A percentile compares a stretch with the other conserved stretches of the same genome.
Evolutionary conservation across 35 echinoderm and acorn worm species (phyloP).

Genomic region (Apostichopus japonicus): DNA sequence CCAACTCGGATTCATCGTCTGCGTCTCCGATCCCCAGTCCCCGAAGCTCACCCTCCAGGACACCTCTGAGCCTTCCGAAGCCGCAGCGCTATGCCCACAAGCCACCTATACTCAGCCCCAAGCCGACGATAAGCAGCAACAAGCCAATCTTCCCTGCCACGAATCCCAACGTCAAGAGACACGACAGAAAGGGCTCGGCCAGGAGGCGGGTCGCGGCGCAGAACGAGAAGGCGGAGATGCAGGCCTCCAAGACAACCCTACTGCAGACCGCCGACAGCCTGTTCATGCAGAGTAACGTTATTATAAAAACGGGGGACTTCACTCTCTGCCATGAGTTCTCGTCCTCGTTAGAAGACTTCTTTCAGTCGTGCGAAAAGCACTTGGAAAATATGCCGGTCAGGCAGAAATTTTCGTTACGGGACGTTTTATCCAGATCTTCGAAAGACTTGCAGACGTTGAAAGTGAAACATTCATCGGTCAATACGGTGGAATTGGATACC

Average conservation of each 20-base stretch:
- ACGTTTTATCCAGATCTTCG: conserved; percentile 59
- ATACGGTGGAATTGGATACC: conserved; percentile 7
- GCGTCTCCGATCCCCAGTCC: conserved; percentile 68
- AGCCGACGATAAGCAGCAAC: conserved; percentile 65
- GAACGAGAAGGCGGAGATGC: conserved; percentile 28
- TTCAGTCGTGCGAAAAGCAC: conserved; percentile 74
- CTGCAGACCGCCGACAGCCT: conserved; percentile 68
- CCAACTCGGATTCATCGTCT: conserved; percentile 58
- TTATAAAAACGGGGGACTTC: conserved; percentile 75
- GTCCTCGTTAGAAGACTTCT: conserved; percentile 70
- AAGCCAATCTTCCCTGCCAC: conserved; percentile 66
- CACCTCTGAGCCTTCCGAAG: conserved; percentile 46
- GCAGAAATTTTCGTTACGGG: conserved; percentile 75
- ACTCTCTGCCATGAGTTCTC: conserved; percentile 75
- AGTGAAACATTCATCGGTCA: conserved; percentile 41
- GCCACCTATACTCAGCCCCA: conserved; percentile 65
- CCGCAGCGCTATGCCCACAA: conserved; percentile 33
- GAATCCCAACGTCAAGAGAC: conserved; percentile 61
- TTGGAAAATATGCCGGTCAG: conserved; percentile 74
- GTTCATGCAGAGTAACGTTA: conserved; percentile 59
- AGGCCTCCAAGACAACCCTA: conserved; percentile 59
- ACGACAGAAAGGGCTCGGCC: conserved; percentile 54
- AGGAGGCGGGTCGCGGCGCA: conserved; percentile 28
- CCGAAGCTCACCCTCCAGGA: conserved; percentile 68
- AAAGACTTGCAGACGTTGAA: conserved; percentile 16